Percentiles rank a stretch among this genome's conserved stretches.
phyloP scores from a whole-genome alignment of 2,797 vertebrate species.

The Xenops minutus region DNA sequence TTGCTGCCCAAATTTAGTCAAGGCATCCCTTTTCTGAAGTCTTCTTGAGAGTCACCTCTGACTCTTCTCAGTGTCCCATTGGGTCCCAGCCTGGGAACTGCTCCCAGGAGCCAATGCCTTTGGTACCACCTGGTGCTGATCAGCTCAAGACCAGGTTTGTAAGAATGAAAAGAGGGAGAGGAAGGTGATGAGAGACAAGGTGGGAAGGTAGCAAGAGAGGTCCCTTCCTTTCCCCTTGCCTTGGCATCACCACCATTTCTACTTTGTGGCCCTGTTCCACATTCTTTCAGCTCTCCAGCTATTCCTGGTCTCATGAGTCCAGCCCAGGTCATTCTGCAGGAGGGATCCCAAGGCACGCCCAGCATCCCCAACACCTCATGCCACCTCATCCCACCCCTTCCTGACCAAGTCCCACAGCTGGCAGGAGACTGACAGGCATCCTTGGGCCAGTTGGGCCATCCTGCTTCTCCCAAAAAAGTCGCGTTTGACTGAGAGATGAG shows the following conservation, averaged over 20 bases:
- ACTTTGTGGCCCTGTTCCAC: not conserved
- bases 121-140: not conserved
- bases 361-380: not conserved
- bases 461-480: rapidly evolving
- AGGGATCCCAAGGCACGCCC: not conserved
- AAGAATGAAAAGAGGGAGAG: not conserved
- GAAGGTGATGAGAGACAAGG: not conserved
- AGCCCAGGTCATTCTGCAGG: not conserved
- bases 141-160: rapidly evolving
- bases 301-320: not conserved
- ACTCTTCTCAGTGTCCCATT: not conserved
- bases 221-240: not conserved
- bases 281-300: not conserved
- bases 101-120: not conserved
- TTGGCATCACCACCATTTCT: not conserved
- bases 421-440: not conserved
- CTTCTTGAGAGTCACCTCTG: not conserved
- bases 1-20: not conserved
- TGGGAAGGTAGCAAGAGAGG: not conserved
- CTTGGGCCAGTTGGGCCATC: not conserved
- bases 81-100: not conserved
- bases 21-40: not conserved
- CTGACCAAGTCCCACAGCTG: not conserved
- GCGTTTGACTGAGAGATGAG: rapidly evolving
- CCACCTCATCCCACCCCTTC: not conserved